Evolutionary conservation across 2,113 vertebrate species (phyloP).

Genomic region (Leiothrix lutea): DNA sequence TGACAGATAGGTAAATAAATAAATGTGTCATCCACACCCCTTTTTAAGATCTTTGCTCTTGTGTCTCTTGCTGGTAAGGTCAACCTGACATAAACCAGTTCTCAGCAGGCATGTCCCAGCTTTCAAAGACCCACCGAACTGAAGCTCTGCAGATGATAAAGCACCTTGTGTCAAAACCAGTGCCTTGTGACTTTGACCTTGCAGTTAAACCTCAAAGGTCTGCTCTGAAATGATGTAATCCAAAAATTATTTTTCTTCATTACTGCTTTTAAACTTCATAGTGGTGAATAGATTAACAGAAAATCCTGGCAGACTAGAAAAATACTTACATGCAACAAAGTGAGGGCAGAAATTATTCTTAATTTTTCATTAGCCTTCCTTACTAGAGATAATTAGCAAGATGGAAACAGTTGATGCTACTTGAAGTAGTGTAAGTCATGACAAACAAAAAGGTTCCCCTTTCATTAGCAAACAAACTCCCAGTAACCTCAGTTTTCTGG

Average conservation of each 20-base stretch:
- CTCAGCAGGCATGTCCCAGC: conserved; percentile 9
- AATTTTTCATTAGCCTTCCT: neutral
- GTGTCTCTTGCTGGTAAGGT: conserved; percentile 13
- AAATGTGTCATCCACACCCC: neutral
- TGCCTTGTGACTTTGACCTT: neutral
- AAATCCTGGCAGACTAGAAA: neutral
- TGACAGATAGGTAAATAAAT: neutral
- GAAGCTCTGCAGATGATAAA: conserved; percentile 30
- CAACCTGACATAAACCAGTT: conserved; percentile 32
- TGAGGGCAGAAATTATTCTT: neutral
- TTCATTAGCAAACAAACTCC: neutral
- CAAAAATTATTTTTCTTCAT: neutral
- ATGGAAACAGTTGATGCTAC: neutral
- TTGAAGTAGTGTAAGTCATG: neutral
- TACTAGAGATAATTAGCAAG: neutral
- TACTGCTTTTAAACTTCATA: neutral
- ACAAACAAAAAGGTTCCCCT: neutral
- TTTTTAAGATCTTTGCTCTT: conserved; percentile 14
- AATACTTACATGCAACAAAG: neutral
- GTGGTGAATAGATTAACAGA: neutral
- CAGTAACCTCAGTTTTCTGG: neutral
- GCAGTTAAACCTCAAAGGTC: neutral
- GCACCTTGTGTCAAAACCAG: neutral
- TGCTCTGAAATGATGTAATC: neutral
- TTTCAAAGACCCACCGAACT: conserved; percentile 18